A percentile compares a stretch with the other conserved stretches of the same genome.
Conservation (phyloP, 1,140 invertebrate genomes). For the Caenorhabditis briggsae region DNA sequence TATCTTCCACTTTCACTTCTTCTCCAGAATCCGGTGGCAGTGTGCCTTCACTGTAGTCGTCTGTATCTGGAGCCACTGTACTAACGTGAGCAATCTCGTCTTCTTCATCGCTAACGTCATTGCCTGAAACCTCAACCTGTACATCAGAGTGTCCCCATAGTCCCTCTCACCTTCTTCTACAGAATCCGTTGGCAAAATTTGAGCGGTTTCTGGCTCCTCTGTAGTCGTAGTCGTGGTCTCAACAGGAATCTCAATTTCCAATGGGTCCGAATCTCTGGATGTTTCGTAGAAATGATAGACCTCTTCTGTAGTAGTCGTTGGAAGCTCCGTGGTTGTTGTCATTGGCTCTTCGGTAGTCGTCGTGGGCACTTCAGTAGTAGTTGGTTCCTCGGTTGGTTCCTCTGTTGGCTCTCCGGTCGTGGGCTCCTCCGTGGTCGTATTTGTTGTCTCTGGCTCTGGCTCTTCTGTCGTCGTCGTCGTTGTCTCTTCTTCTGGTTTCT, state of each 20-base stretch:
- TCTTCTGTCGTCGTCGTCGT: conserved; percentile 19
- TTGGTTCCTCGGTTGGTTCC: conserved; percentile 20
- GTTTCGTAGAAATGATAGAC: conserved; percentile 32
- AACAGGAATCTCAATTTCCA: background rate
- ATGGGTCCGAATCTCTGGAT: conserved; percentile 16
- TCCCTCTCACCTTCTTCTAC: background rate
- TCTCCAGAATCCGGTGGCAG: background rate
- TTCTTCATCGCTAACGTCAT: conserved; percentile 33
- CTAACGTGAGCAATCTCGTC: background rate
- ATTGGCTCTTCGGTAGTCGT: conserved; percentile 26
- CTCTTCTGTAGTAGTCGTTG: conserved; percentile 52
- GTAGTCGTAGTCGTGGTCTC: background rate
- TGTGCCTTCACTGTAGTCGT: conserved; percentile 21
- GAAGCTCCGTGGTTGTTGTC: background rate
- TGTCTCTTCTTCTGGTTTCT: background rate
- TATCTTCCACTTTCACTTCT: background rate
- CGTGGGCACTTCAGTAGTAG: conserved; percentile 22
- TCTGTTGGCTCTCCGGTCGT: conserved; percentile 31
- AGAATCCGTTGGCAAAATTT: background rate
- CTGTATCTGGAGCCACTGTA: conserved; percentile 2
- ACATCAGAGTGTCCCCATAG: too few species aligned
- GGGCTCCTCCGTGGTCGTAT: conserved; percentile 52
- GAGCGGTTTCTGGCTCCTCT: background rate
- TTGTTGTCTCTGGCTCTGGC: conserved; percentile 13
- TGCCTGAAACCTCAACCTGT: background rate